These are phyloP conservation scores for Amphibalanus amphitrite DNA, from an alignment of 1,140 invertebrate genomes.

Conservation along the genomic window DNA sequence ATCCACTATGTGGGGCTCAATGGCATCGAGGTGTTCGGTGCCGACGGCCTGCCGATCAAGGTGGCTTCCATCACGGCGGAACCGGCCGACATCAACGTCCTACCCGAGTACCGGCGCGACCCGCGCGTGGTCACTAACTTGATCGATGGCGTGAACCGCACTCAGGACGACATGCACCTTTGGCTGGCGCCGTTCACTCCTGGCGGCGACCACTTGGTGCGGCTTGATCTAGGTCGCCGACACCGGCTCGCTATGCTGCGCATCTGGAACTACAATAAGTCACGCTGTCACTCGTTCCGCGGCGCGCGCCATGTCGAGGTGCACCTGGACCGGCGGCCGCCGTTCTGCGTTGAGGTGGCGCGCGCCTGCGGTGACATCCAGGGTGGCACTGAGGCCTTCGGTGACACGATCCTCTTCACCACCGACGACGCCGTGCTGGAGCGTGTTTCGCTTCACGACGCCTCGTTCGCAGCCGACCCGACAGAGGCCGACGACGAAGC, in stretches of 20 bases:
- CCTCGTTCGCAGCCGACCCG: slow-evolving; percentile 35
- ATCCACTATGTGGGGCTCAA: slow-evolving; percentile 59
- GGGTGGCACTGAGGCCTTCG: slow-evolving; percentile 49
- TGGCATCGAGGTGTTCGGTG: slow-evolving; percentile 56
- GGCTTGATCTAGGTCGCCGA: neutral
- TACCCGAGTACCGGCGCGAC: slow-evolving; percentile 39
- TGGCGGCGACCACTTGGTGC: slow-evolving; percentile 36
- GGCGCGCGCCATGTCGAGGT: slow-evolving; percentile 51
- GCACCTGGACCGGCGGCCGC: slow-evolving; percentile 42
- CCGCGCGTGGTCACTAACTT: slow-evolving; percentile 41
- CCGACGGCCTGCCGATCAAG: slow-evolving; percentile 36
- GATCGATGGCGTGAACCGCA: slow-evolving; percentile 49
- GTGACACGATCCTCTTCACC: slow-evolving; percentile 65
- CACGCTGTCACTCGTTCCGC: slow-evolving; percentile 56
- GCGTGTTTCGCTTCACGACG: slow-evolving; percentile 48
- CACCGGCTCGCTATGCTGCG: neutral
- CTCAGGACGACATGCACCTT: slow-evolving; percentile 53
- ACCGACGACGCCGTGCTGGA: slow-evolving; percentile 53
- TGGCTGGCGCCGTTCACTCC: slow-evolving; percentile 49
- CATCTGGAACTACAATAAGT: slow-evolving; percentile 61
- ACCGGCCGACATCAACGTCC: slow-evolving; percentile 39
- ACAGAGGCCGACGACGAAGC: neutral
- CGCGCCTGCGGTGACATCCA: slow-evolving; percentile 49
- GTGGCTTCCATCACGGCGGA: slow-evolving; percentile 38
- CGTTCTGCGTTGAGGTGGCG: slow-evolving; percentile 65